Base-by-base conservation (phyloP, 1,140 invertebrate species). In the Anagrus nilaparvatae region DNA sequence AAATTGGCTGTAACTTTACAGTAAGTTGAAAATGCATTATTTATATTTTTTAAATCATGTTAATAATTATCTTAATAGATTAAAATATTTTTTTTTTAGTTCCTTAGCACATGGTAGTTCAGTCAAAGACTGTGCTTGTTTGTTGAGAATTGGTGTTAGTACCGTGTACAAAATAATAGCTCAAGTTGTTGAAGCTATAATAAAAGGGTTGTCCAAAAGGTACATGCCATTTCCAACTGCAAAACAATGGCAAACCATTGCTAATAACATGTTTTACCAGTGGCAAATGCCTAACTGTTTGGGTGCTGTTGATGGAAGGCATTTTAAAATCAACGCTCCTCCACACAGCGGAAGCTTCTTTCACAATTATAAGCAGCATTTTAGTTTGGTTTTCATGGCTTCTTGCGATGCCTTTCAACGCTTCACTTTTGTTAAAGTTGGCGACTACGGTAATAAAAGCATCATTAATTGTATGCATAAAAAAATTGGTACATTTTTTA, bases 291-390 rank as follows among this genome's bases (percentile, higher is more conserved):
- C 61, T n/a, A 54, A 63, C 41, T 63, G 55, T 43, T 35, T 63
- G 4, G 58, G 53, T 24, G 53, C 59, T 16, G 35, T 61, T 8
- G 60, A 60, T 47, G 57, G 54, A 14, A 70, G 65, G 44, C 58
- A 67, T 48, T 49, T 65, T 18, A 28, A 49, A 36, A 51, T 67
- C 18, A 42, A 48, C 36, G 49, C 50, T 40, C 65, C 61, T 16
- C 9, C 33, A 8, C 45, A 60, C 38, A 51, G 50, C 37, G 64
- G 65, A 21, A 61, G 59, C 2, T 43, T 50, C 18, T 70, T 52
- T 56, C 63, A 51, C 40, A 72, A 72, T 49, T 69, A 71, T 45
- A 71, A 72, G 46, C 43, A 54, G 19, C 61, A 48, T 44, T 69
- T 61, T 46, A 61, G 52, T 16, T 57, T 68, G 13, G 59, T 67